phyloP scores from a whole-genome alignment of 2,888 invertebrate species.

The Tetragnatha montana region DNA sequence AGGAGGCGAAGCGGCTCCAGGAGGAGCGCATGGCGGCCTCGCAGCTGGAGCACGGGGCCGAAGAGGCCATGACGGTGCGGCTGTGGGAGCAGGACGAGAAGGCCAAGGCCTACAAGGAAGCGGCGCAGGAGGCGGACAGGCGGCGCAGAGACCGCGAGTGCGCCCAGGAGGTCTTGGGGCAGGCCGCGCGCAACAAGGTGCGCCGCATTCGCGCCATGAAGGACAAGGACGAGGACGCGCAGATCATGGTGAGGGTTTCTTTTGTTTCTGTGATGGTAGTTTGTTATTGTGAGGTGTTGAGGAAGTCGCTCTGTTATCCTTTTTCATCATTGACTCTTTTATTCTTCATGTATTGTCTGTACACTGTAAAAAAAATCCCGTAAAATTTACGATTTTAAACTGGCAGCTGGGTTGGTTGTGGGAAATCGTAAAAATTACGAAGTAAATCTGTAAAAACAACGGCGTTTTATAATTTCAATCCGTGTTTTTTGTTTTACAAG shows the following conservation, averaged over 20 bases:
- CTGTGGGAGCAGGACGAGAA: slow-evolving; percentile 35
- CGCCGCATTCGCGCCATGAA: slow-evolving; percentile 4
- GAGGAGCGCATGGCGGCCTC: background rate
- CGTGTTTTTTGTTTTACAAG: too few relatives aligned
- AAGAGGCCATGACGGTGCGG: slow-evolving; percentile 32
- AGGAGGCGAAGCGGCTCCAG: slow-evolving; percentile 17
- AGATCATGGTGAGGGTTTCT: slow-evolving; percentile 58
- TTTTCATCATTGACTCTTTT: too few relatives aligned
- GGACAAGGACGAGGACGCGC: slow-evolving; percentile 44
- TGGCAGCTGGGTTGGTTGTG: too few relatives aligned
- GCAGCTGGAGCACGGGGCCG: background rate
- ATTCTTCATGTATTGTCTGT: too few relatives aligned
- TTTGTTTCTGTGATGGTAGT: background rate
- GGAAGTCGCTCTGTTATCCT: too few relatives aligned
- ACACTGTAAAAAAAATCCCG: too few relatives aligned
- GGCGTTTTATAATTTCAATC: too few relatives aligned
- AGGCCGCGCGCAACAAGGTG: slow-evolving; percentile 31
- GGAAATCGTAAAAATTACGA: too few relatives aligned
- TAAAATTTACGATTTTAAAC: too few relatives aligned
- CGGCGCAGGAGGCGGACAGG: slow-evolving; percentile 28
- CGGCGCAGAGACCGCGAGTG: slow-evolving; percentile 3
- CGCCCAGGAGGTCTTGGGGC: background rate
- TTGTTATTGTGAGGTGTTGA: background rate
- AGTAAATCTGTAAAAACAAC: too few relatives aligned
- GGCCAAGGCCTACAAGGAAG: slow-evolving; percentile 40